A percentile compares a stretch with the other conserved stretches of the same genome.
Evolutionary conservation across 2,113 vertebrate species (phyloP).

Genomic region (Conger conger): DNA sequence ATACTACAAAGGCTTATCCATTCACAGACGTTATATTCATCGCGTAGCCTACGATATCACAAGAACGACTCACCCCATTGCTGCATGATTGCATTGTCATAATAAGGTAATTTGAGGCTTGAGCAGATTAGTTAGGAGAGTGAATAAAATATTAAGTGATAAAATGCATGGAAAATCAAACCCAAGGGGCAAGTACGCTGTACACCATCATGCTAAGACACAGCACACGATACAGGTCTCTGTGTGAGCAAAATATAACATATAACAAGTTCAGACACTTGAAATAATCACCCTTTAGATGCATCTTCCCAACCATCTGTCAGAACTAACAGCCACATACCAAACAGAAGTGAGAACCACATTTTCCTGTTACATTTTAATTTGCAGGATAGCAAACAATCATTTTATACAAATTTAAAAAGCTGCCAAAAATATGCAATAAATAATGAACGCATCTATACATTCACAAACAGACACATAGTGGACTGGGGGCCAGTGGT

Average conservation of each 20-base stretch:
- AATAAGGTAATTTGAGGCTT: not conserved
- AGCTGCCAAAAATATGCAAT: not conserved
- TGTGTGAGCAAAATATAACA: not conserved
- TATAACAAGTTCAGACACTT: conserved; percentile 3
- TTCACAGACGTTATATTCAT: not conserved
- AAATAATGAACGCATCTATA: not conserved
- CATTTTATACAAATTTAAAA: not conserved
- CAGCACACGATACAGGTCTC: not conserved
- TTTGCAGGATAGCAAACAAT: not conserved
- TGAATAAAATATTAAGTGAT: not conserved
- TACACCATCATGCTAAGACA: not conserved
- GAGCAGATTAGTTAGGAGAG: not conserved
- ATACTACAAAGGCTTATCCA: not conserved
- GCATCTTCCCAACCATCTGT: conserved; percentile 10
- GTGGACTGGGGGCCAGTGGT: no score
- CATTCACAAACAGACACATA: no score
- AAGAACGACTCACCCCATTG: not conserved
- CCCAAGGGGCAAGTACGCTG: not conserved
- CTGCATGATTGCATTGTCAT: not conserved
- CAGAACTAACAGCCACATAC: not conserved
- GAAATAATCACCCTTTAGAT: conserved; percentile 6
- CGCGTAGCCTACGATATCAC: not conserved
- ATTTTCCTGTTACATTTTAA: not conserved
- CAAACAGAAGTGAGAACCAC: not conserved
- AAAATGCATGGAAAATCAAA: not conserved